Base-by-base conservation (phyloP, 2,797 vertebrate genomes). In the Spinus pinus region DNA sequence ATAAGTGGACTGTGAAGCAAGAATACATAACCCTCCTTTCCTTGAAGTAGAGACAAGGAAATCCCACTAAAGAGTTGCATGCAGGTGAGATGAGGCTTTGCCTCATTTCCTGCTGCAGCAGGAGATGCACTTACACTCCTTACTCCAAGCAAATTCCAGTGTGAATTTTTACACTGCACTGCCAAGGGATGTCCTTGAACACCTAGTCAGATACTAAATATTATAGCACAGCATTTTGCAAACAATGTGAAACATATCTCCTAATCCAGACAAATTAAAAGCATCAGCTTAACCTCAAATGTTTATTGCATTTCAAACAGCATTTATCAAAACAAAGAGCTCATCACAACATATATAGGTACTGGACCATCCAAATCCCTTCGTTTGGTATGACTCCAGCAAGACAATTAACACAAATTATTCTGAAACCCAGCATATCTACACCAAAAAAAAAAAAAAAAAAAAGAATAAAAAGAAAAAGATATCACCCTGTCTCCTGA, bases 291-390 rank as follows among this genome's bases (percentile, higher is more conserved):
- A 89, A 82, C 75, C 66, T 78, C 65, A 82, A 81, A 86, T 31
- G 22, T 87, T 95, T 81, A 95, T 94, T 95, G 57, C 49, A 44
- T 78, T 91, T 88, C 75, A 83, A 81, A 83, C 35, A 72, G 86
- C 70, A 72, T 93, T 96, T 90, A 94, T 81, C 91, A 95, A 85
- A 93, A 94, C 69, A 90, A 80, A 89, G 53, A 85, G 22, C 74
- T 92, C 62, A 69, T 94, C 92, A 89, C 87, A 93, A 92, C 73
- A 89, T 53, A 65, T 24, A 73, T 28, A 74, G 39, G 35, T 90
- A 90, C 83, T 72, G 70, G 89, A 64, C 39, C 60, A 90, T 62
- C 69, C 92, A 86, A 94, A 70, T 6, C 22, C 47, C 39, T 87
- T 86, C 41, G 56, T 75, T 81, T 90, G 70, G 57, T 61, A 73